Evolutionary conservation across 2,113 vertebrate genomes (phyloP).

Genomic region (Rallus limicola): DNA sequence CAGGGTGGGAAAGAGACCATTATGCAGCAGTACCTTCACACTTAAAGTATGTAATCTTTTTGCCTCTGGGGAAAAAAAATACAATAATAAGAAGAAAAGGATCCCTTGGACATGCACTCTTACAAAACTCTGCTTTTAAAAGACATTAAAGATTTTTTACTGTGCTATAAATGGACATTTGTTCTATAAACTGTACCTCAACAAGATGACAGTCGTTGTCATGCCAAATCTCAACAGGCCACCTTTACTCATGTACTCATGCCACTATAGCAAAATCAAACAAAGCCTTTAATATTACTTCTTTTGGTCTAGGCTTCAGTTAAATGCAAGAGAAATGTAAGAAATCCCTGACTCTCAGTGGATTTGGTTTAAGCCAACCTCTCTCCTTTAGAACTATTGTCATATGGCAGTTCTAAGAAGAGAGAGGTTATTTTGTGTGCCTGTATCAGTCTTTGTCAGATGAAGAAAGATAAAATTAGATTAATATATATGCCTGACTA

Average conservation of each 20-base stretch:
- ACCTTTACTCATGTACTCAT: constrained; percentile 70
- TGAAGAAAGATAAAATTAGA: constrained; percentile 39
- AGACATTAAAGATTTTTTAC: constrained; percentile 67
- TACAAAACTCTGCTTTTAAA: constrained; percentile 55
- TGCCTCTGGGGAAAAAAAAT: neutral
- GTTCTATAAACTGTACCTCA: constrained; percentile 60
- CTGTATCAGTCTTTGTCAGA: constrained; percentile 19
- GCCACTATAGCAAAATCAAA: constrained; percentile 73
- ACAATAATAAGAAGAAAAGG: neutral
- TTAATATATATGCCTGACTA: neutral
- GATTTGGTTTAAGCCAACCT: constrained; percentile 76
- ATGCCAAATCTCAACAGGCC: constrained; percentile 80
- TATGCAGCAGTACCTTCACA: neutral
- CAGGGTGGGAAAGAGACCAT: neutral
- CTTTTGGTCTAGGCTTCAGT: constrained; percentile 75
- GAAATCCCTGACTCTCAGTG: constrained; percentile 74
- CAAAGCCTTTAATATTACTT: constrained; percentile 85
- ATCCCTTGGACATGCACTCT: constrained; percentile 61
- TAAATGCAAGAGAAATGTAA: constrained; percentile 72
- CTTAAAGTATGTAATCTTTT: constrained; percentile 17
- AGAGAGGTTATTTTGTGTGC: constrained; percentile 33
- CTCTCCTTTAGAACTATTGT: constrained; percentile 67
- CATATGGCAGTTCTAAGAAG: constrained; percentile 64
- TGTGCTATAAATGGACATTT: constrained; percentile 71
- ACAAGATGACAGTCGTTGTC: constrained; percentile 76